Conservation (phyloP, 2,888 invertebrate genomes). For the Neoaliturus tenellus region DNA sequence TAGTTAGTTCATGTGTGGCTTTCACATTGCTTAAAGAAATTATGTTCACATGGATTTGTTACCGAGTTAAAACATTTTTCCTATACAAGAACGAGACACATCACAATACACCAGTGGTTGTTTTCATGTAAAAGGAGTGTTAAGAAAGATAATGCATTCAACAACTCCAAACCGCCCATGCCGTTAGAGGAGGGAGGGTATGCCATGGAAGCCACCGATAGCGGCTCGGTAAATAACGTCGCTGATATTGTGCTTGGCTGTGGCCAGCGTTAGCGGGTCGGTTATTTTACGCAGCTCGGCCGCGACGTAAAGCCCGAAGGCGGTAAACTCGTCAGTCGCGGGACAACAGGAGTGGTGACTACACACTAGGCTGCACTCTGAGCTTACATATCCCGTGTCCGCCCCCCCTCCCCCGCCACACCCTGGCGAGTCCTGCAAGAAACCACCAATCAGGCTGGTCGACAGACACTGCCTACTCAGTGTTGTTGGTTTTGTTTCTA, state of each 20-base stretch:
- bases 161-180: not conserved
- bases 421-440: constrained; percentile 15
- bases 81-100: too few relatives aligned
- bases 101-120: too few relatives aligned
- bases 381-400: constrained; percentile 37
- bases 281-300: constrained; percentile 52
- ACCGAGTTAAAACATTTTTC: too few relatives aligned
- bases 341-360: constrained; percentile 6
- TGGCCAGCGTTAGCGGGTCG: constrained; percentile 49
- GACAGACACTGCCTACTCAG: too few relatives aligned
- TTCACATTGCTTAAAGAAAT: too few relatives aligned
- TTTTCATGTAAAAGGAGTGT: too few relatives aligned
- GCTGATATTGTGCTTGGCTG: constrained; percentile 48
- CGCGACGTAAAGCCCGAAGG: constrained; percentile 44
- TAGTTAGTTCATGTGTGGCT: too few relatives aligned
- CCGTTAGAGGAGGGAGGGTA: constrained; percentile 22
- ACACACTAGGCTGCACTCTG: constrained; percentile 40
- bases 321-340: constrained; percentile 40
- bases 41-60: too few relatives aligned
- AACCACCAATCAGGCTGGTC: too few relatives aligned
- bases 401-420: constrained; percentile 13
- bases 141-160: not conserved
- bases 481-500: too few relatives aligned
- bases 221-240: constrained; percentile 45
- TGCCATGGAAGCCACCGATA: constrained; percentile 4